Conservation (phyloP, 2,888 invertebrate genomes). For the Sarcophaga carnaria region DNA sequence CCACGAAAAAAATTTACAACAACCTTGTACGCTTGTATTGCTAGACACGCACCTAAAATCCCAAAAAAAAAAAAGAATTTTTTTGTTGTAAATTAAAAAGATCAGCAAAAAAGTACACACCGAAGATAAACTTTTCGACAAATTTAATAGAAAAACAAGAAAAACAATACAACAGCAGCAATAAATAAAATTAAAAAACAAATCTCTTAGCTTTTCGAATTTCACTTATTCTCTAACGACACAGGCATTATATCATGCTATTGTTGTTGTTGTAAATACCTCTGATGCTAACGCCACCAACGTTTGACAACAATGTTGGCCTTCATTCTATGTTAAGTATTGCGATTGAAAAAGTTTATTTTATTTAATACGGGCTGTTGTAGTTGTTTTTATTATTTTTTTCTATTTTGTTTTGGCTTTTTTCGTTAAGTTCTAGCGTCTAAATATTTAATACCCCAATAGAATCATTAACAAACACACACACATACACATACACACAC, state of each 20-base stretch:
- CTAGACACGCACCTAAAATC: no score
- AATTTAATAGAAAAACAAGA: no score
- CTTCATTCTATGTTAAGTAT: constrained; percentile 51
- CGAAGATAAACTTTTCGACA: no score
- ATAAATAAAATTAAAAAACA: no score
- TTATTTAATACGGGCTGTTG: constrained; percentile 2
- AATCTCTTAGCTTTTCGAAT: no score
- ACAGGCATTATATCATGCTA: not conserved
- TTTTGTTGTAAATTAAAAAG: no score
- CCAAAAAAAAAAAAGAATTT: no score
- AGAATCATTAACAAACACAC: not conserved
- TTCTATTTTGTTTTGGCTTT: not conserved
- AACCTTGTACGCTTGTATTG: no score
- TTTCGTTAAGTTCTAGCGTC: not conserved
- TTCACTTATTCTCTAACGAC: no score
- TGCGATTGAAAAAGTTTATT: constrained; percentile 42
- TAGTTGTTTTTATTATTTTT: constrained; percentile 17
- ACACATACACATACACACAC: not conserved
- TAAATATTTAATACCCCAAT: not conserved
- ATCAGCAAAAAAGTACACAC: no score
- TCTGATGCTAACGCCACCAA: not conserved
- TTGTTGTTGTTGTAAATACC: not conserved
- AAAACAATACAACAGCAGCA: no score
- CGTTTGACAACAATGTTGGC: constrained; percentile 53
- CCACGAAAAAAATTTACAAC: no score